Evolutionary conservation across 2,797 vertebrate genomes (phyloP), one percentile per base, ranked within the genome.

Genomic region (Neoniphon sammara): DNA sequence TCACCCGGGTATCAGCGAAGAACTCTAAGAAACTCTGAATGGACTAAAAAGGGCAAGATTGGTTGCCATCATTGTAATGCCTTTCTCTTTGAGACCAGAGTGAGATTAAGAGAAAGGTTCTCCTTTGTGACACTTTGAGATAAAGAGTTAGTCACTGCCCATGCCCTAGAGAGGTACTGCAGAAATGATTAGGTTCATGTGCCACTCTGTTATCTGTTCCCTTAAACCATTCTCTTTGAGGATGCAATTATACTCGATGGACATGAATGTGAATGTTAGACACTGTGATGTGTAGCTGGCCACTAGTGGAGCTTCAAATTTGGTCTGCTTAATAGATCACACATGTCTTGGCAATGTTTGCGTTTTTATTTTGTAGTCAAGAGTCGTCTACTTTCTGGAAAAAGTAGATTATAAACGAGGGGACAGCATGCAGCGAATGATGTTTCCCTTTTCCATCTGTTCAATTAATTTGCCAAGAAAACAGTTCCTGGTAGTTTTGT

Each of bases 141-240:
- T 89, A 88, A 90, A 88, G 88, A 85, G 65, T 83, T 88, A 34
- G 85, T 87, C 80, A 68, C 85, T 85, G 60, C 65, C 57, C 58
- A 80, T 75, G 81, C 82, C 88, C 83, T 66, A 61, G 49, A 79
- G 90, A 88, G 85, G 75, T 80, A 83, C 64, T 17, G 83, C 66
- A 80, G 81, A 88, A 86, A 89, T 84, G 85, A 92, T 91, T 86
- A 89, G 84, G 80, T 89, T 90, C 88, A 88, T 87, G 85, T 90
- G 89, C 89, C 90, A 88, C 87, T 92, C 88, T 88, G 88, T 91
- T 91, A 91, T 88, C 83, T 74, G 52, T 59, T 81, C 81, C 86
- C 90, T 86, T 85, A 78, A 87, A 90, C 84, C 90, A 30, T 74
- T 82, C 72, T 85, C 88, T 91, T 91, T 88, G 81, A 89, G 85